These are phyloP conservation scores for Atta colombica DNA, from an alignment of 1,140 invertebrate species.

Conservation along the genomic window DNA sequence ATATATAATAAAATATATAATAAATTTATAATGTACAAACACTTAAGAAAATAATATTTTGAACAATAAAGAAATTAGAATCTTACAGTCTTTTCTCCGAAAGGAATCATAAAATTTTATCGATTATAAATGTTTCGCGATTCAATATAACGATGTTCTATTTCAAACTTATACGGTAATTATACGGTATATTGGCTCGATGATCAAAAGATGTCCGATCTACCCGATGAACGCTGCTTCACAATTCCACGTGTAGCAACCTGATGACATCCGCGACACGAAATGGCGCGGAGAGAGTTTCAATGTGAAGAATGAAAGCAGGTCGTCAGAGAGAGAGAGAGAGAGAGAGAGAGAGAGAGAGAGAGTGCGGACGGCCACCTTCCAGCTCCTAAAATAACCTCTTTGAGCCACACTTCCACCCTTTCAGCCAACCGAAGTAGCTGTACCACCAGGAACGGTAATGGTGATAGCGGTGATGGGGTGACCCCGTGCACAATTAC, in stretches of 20 bases:
- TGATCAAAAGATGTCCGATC: constrained; percentile 12
- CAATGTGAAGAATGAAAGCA: constrained; percentile 12
- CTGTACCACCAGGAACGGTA: constrained; percentile 22
- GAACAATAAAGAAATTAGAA: background rate
- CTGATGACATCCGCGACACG: background rate
- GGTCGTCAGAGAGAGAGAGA: background rate
- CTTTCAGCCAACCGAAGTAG: constrained; percentile 53
- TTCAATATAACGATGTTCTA: background rate
- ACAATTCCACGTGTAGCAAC: background rate
- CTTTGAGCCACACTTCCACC: constrained; percentile 69
- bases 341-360: background rate
- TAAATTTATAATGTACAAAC: background rate
- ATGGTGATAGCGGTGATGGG: background rate
- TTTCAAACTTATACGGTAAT: background rate
- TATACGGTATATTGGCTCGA: background rate
- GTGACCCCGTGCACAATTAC: constrained; percentile 58
- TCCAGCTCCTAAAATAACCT: constrained; percentile 75
- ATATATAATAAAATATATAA: background rate
- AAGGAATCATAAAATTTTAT: background rate
- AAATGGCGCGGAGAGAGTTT: constrained; percentile 1
- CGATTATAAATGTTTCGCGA: background rate
- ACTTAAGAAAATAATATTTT: background rate
- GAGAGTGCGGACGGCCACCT: constrained; percentile 57
- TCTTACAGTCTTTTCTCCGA: background rate
- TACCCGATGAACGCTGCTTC: constrained; percentile 3